phyloP scores from a whole-genome alignment of 2,797 vertebrate species.

The Mus minutoides region DNA sequence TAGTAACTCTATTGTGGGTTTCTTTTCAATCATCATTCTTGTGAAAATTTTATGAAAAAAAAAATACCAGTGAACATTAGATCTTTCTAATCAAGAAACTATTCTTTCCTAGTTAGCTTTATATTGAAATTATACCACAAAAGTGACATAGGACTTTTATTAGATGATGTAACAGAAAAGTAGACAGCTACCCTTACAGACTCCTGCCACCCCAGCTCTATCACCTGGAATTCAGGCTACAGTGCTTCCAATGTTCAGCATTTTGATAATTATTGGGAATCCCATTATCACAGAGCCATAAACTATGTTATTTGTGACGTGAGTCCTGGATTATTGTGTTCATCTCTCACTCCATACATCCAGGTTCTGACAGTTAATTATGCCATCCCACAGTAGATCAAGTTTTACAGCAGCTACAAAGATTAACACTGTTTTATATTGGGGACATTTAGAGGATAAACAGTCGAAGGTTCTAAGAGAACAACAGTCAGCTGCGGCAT shows the following conservation, averaged over 20 bases:
- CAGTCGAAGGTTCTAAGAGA: conserved; percentile 74
- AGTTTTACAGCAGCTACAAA: conserved; percentile 87
- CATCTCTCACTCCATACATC: conserved; percentile 80
- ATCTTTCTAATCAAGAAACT: conserved; percentile 60
- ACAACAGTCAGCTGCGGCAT: conserved; percentile 79
- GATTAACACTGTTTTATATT: conserved; percentile 87
- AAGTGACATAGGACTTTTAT: conserved; percentile 58
- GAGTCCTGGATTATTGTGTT: conserved; percentile 82
- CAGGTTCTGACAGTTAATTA: conserved; percentile 88
- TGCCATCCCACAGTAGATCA: conserved; percentile 87
- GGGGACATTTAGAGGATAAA: conserved; percentile 86
- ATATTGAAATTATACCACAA: conserved; percentile 23
- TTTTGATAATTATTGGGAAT: conserved; percentile 85
- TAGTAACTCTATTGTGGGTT: not conserved
- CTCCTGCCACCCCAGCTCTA: not conserved
- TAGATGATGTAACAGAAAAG: conserved; percentile 52
- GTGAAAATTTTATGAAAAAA: conserved; percentile 67
- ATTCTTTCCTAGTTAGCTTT: conserved; percentile 77
- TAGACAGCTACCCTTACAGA: not conserved
- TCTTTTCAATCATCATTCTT: not conserved
- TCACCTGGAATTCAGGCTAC: conserved; percentile 25
- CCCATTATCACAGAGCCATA: conserved; percentile 84
- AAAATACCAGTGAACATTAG: conserved; percentile 54
- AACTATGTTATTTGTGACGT: conserved; percentile 85
- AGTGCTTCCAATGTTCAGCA: conserved; percentile 76